A percentile compares a stretch with the other conserved stretches of the same genome.
These are phyloP conservation scores for Morone saxatilis DNA, from an alignment of 2,113 vertebrate species.

Conservation along the genomic window DNA sequence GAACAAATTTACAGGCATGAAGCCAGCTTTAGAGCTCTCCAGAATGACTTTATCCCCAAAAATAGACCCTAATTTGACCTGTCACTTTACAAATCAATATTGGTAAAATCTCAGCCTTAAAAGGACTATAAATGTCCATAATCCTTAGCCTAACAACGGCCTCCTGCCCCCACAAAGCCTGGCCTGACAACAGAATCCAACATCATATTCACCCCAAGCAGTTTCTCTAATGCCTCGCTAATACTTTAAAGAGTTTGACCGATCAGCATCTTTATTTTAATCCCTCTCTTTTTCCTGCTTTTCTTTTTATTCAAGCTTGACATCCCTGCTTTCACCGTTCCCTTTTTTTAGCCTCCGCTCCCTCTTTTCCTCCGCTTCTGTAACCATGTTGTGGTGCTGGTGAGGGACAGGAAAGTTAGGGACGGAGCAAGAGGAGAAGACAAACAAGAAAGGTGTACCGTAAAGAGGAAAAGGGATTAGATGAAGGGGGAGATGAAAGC, in stretches of 20 bases:
- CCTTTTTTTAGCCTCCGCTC: conserved; percentile 10
- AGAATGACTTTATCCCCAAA: conserved; percentile 19
- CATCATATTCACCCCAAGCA: conserved; percentile 55
- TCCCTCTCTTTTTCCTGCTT: conserved; percentile 48
- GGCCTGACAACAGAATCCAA: conserved; percentile 64
- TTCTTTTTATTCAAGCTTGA: conserved; percentile 47
- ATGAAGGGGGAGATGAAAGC: conserved; percentile 32
- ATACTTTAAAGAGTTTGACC: conserved; percentile 68
- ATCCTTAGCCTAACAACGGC: conserved; percentile 56
- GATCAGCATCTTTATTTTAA: conserved; percentile 50
- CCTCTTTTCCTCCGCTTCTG: conserved; percentile 24
- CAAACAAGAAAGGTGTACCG: conserved; percentile 9
- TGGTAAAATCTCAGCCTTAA: conserved; percentile 27
- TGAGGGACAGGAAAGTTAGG: conserved; percentile 25
- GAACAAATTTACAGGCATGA: conserved; percentile 6
- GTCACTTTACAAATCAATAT: conserved; percentile 49
- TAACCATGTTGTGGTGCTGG: conserved; percentile 19
- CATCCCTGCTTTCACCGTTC: conserved; percentile 40
- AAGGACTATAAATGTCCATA: conserved; percentile 28
- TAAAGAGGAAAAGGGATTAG: conserved; percentile 16
- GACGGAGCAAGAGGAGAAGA: conserved; percentile 23
- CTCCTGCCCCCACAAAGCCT: conserved; percentile 38
- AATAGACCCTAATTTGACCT: conserved; percentile 38
- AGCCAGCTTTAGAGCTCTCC: not conserved
- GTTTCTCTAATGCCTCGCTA: conserved; percentile 55